Evolutionary conservation across 2,797 vertebrate genomes (phyloP).

Genomic region (Microctenopoma stevenorrisi): DNA sequence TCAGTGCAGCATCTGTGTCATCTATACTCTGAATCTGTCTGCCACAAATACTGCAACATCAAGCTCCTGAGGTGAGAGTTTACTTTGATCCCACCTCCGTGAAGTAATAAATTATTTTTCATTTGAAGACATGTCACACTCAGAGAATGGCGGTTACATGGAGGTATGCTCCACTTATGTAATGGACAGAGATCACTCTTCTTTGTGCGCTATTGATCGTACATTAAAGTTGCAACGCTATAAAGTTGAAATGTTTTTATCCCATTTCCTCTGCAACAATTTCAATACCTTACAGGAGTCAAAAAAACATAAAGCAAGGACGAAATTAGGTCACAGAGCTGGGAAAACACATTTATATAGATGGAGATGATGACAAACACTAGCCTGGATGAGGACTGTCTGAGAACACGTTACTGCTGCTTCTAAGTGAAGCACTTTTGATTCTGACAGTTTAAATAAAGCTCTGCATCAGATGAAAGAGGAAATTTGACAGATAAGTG

Average conservation of each 20-base stretch:
- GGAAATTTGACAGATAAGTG: background rate
- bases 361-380: background rate
- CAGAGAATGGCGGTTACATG: background rate
- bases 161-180: background rate
- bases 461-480: background rate
- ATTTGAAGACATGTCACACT: conserved; percentile 3
- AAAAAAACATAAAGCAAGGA: conserved; percentile 3
- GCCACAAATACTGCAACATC: background rate
- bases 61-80: background rate
- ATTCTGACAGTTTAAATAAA: background rate
- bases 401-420: background rate
- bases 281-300: background rate
- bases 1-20: background rate
- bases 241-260: conserved; percentile 25
- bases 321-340: background rate
- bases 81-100: background rate
- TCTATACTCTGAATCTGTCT: background rate
- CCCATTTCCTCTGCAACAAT: background rate
- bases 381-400: background rate
- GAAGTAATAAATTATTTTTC: background rate
- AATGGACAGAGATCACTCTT: conserved; percentile 7
- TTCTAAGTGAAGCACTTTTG: background rate
- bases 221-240: conserved; percentile 15
- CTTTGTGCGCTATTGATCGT: conserved; percentile 26
- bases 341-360: background rate